These are phyloP conservation scores for Perithous albicinctus DNA, from an alignment of 2,888 invertebrate genomes.

Conservation along the genomic window DNA sequence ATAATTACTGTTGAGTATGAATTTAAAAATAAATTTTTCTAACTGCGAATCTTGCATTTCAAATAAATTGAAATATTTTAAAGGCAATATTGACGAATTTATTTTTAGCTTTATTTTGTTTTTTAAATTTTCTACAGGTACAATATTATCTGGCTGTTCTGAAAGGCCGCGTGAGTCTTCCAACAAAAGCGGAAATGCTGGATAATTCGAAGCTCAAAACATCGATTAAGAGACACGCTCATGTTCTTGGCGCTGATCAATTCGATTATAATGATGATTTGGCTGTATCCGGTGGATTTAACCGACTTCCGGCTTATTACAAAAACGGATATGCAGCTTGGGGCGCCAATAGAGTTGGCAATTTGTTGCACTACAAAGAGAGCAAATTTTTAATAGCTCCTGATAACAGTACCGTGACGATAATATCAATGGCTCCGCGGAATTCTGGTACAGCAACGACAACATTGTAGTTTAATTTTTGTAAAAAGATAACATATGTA, in stretches of 20 bases:
- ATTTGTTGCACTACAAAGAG: constrained; percentile 76
- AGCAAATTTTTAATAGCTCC: constrained; percentile 73
- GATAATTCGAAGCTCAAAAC: constrained; percentile 86
- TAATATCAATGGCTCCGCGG: neutral
- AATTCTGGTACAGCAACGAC: neutral
- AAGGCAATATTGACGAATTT: no score
- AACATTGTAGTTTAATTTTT: neutral
- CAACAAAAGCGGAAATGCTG: constrained; percentile 88
- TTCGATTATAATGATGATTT: constrained; percentile 85
- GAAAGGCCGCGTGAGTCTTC: constrained; percentile 87
- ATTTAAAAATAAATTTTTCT: no score
- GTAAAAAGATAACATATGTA: neutral
- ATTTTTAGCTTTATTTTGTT: no score
- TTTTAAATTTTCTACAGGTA: constrained; percentile 84
- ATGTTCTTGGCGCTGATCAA: constrained; percentile 82
- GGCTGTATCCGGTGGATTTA: constrained; percentile 81
- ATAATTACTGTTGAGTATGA: no score
- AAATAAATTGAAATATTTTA: no score
- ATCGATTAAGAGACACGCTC: constrained; percentile 82
- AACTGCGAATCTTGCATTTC: no score
- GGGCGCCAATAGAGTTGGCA: constrained; percentile 54
- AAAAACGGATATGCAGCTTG: constrained; percentile 74
- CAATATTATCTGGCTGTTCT: constrained; percentile 88
- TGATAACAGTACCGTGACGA: constrained; percentile 70
- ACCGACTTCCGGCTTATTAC: constrained; percentile 81